Base-by-base conservation (phyloP, 1,140 invertebrate genomes). In the Drosophila lacteicornis region DNA sequence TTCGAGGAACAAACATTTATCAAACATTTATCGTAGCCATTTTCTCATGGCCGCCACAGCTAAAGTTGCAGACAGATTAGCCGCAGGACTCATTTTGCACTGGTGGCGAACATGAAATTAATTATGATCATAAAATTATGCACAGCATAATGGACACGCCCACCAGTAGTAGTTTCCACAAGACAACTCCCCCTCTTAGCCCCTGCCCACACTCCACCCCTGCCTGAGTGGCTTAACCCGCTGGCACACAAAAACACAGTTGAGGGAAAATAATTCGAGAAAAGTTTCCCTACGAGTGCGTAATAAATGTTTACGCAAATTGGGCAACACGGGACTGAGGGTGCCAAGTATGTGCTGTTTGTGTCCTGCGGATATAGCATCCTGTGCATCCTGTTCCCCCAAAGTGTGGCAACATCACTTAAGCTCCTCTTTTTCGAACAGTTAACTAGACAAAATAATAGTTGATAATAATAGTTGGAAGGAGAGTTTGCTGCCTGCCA, bases 221-320 rank as follows among this genome's bases (percentile, higher is more conserved):
- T 22, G 43, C 55, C 11, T 30, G 27, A 30, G 27, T 19, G 17
- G 50, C 15, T 33, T 33, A 53, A 60, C 30, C 30, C 8, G 30
- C 33, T 11, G 33, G 33, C 33, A 49, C 43, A 55, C 13, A 43
- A 49, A 27, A 40, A 56, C 51, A 40, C 61, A 81, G 61, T 68
- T 79, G 51, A 56, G 65, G 55, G 59, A 73, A 73, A 84, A 84
- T 69, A 71, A 55, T 75, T 74, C 47, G 36, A 82, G 70, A 82
- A 83, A 79, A 79, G 47, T 83, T 83, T 82, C 68, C 45, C 67
- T 66, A 79, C 45, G 68, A 85, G 82, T 84, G 77, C 73, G 82
- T 84, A 85, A 84, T 84, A 84, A 84, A 84, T 84, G 82, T 84
- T 84, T 78, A 84, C 77, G 77, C 62, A 84, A 84, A 85, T 84